These are phyloP conservation scores for Oeneis ivallda DNA, from an alignment of 2,888 invertebrate genomes.

Conservation along the genomic window DNA sequence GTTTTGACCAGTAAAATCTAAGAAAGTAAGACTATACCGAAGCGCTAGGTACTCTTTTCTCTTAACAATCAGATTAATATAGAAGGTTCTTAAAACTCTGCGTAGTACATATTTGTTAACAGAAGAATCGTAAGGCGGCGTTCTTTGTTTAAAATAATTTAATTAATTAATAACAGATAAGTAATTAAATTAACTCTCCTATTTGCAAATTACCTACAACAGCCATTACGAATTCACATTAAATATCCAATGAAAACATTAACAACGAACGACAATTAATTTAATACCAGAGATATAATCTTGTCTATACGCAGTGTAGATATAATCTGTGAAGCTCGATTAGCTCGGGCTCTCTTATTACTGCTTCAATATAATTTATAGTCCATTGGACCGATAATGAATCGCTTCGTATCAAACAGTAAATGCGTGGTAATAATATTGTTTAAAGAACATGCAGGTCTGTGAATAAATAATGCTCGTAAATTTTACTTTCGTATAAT, in stretches of 20 bases:
- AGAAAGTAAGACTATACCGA: too few species aligned
- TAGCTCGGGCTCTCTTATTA: conserved; percentile 46
- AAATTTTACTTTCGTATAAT: neutral
- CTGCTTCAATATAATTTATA: conserved; percentile 50
- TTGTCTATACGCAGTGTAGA: conserved; percentile 51
- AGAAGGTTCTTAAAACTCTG: too few species aligned
- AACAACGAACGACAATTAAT: conserved; percentile 65
- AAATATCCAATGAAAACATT: conserved; percentile 51
- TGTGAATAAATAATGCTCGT: neutral
- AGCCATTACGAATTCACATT: conserved; percentile 16
- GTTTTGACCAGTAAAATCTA: too few species aligned
- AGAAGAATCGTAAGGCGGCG: too few species aligned
- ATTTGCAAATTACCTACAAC: conserved; percentile 5
- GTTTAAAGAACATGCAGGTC: neutral
- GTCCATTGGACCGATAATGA: conserved; percentile 43
- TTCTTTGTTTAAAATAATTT: neutral
- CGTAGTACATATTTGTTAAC: too few species aligned
- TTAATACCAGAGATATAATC: conserved; percentile 63
- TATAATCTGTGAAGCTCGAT: conserved; percentile 49
- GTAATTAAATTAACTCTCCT: neutral
- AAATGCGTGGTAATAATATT: conserved; percentile 21
- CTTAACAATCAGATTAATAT: too few species aligned
- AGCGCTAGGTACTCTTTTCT: too few species aligned
- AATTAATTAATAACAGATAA: neutral
- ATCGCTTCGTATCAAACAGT: conserved; percentile 18